phyloP scores from a whole-genome alignment of 92 coral and sea anemone species.

The Parazoanthus swiftii region DNA sequence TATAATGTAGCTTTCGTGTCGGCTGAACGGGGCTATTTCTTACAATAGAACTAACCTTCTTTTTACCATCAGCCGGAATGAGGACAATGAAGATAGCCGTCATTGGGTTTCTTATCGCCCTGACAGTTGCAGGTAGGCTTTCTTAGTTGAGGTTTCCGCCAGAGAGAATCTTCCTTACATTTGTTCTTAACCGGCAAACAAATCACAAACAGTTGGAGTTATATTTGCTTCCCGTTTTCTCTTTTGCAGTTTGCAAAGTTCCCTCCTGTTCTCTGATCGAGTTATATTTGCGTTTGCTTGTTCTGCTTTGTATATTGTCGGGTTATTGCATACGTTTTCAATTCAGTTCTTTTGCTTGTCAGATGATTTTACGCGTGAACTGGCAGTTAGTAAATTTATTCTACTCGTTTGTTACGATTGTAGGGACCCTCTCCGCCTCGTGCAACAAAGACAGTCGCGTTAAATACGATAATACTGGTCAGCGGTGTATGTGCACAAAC shows the following conservation, averaged over 20 bases:
- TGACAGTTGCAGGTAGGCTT: conserved; percentile 29
- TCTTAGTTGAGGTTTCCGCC: neutral
- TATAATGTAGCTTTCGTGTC: neutral
- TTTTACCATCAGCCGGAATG: neutral
- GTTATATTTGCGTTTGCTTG: too few species aligned
- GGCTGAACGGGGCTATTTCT: neutral
- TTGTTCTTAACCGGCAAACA: neutral
- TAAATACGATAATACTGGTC: conserved; percentile 57
- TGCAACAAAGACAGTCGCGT: conserved; percentile 52
- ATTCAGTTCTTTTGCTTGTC: neutral
- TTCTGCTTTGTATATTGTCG: neutral
- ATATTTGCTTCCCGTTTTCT: too few species aligned
- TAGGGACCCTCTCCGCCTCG: conserved; percentile 15
- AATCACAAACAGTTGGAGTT: neutral
- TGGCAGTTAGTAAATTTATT: too few species aligned
- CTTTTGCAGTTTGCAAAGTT: too few species aligned
- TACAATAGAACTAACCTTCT: neutral
- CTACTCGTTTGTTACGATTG: neutral
- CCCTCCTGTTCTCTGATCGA: neutral
- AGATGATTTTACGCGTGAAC: neutral
- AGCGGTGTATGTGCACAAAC: conserved; percentile 62
- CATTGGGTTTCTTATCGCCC: neutral
- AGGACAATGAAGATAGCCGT: neutral
- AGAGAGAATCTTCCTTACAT: neutral
- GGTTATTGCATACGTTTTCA: too few species aligned